These are phyloP conservation scores for Myotis yumanensis DNA, from an alignment of 2,113 vertebrate genomes.

Conservation along the genomic window DNA sequence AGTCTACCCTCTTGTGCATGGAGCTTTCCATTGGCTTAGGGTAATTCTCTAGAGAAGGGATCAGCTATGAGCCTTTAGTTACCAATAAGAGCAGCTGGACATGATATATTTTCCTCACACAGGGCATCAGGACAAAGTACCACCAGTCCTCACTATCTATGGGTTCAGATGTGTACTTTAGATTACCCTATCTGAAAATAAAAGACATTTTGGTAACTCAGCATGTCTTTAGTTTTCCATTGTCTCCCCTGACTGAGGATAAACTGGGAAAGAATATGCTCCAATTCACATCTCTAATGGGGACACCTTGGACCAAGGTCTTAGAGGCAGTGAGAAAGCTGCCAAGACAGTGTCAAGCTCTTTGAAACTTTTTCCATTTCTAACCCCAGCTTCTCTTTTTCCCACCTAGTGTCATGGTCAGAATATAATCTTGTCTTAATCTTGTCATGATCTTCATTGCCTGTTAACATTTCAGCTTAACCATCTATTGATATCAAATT, in stretches of 20 bases:
- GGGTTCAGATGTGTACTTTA: not conserved
- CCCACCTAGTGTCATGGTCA: not conserved
- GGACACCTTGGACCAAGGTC: not conserved
- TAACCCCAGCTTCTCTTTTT: not conserved
- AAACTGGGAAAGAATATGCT: not conserved
- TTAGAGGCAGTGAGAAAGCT: not conserved
- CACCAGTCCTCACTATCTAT: not conserved
- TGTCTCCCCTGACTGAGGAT: not conserved
- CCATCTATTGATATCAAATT: constrained; percentile 41
- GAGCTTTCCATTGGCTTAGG: not conserved
- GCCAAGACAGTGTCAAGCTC: not conserved
- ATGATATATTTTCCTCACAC: not conserved
- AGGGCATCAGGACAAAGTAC: not conserved
- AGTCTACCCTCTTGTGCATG: not conserved
- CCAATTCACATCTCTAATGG: not conserved
- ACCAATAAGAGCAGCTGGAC: not conserved
- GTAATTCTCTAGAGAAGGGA: not conserved
- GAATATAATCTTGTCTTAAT: not conserved
- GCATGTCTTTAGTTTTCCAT: not conserved
- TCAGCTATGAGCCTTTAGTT: not conserved
- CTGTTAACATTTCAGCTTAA: constrained; percentile 50
- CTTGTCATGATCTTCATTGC: constrained; percentile 24
- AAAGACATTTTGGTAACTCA: not conserved
- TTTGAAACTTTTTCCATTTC: constrained; percentile 16
- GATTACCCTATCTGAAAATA: not conserved